Evolutionary conservation across 1,140 invertebrate genomes (phyloP), one percentile per base, ranked within the genome.

Genomic region (Platorchestia sp.): DNA sequence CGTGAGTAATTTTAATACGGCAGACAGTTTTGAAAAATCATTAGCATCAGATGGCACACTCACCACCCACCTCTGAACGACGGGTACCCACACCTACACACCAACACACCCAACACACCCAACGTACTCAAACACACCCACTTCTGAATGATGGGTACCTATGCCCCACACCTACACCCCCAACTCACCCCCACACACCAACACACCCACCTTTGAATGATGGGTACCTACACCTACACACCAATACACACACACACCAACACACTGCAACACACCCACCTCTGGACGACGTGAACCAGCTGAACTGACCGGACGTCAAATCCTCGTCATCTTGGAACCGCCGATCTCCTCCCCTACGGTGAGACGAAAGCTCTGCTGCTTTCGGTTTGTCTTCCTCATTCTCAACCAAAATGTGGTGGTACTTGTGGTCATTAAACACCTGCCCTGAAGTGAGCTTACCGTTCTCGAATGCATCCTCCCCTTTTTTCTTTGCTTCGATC

Each of bases 371-470:
- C 40, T 44, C 91, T 14, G 91, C 91, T 7, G 91, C 40, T 93
- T 93, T 93, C 0, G 43, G 43, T 40, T 93, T 45, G 7, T 45
- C 91, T 3, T 45, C 22, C 40, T 93, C 40, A 19, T 6, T 44
- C 40, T 93, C 91, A 14, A 93, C 91, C 0, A 93, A n/a, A 47
- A 93, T 93, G 91, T 93, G 91, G 45, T 93, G 91, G 36, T 93
- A 93, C 45, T 93, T 45, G 91, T 93, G 43, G 45, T 93, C 91
- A 40, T 44, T 44, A 40, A 45, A 93, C 91, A 93, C 91, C 47
- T 93, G 91, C 1, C 91, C 91, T 47, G 91, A 93, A 10, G 14
- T 93, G 44, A 93, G 40, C 45, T 93, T 93, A 36, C 91, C 91
- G 91, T 93, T 93, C 36, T 93, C 44, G 45, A 93, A 93, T 19